Evolutionary conservation across 1,140 invertebrate species (phyloP).

Genomic region (Ceratoteleas bidentatus): DNA sequence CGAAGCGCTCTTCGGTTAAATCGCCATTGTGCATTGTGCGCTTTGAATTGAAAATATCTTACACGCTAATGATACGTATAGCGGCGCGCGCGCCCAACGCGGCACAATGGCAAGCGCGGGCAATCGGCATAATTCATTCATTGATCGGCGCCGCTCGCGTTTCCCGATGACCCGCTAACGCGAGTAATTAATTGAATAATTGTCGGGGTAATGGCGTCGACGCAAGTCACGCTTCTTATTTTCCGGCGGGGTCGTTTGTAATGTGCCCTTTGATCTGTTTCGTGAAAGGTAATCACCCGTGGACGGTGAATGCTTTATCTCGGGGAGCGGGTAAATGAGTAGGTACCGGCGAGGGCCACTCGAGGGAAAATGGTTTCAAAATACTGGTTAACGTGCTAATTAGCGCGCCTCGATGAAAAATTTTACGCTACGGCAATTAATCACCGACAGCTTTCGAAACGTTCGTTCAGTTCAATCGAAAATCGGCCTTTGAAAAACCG

Average conservation of each 20-base stretch:
- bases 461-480: too few species aligned
- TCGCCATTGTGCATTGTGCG: slow-evolving; percentile 46
- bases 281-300: not conserved
- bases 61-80: slow-evolving; percentile 33
- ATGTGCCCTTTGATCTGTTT: too few species aligned
- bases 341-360: not conserved
- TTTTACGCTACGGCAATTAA: too few species aligned
- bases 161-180: not conserved
- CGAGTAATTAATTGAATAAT: not conserved
- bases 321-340: not conserved
- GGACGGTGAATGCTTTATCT: not conserved
- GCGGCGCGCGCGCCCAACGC: not conserved
- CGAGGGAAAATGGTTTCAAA: not conserved
- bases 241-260: too few species aligned
- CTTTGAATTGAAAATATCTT: slow-evolving; percentile 38
- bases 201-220: not conserved
- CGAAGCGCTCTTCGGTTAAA: slow-evolving; percentile 46
- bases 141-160: slow-evolving; percentile 7
- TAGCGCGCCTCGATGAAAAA: not conserved
- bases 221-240: too few species aligned
- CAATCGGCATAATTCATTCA: slow-evolving; percentile 15
- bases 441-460: too few species aligned
- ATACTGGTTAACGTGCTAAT: not conserved
- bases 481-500: too few species aligned
- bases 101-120: slow-evolving; percentile 7